Evolutionary conservation across 2,113 vertebrate species (phyloP).

Genomic region (Lampris incognitus): DNA sequence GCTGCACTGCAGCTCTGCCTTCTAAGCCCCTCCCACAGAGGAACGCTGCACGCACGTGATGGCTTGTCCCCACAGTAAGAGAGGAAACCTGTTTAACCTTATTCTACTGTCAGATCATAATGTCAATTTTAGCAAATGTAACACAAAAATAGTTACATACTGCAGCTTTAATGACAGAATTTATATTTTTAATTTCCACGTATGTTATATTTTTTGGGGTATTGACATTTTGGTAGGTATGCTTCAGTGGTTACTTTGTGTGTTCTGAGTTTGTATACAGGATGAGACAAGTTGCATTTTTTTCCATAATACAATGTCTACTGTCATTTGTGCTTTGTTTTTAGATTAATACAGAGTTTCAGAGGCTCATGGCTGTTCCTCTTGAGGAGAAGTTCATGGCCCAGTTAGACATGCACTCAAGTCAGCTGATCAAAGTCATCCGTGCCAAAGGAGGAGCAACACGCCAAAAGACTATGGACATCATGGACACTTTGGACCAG

Average conservation of each 20-base stretch:
- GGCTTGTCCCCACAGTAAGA: too few species aligned
- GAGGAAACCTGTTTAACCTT: too few species aligned
- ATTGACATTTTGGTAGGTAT: not conserved
- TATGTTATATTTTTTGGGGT: not conserved
- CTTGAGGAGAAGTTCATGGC: slow-evolving; percentile 35
- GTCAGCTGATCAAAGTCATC: slow-evolving; percentile 48
- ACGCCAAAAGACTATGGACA: slow-evolving; percentile 19
- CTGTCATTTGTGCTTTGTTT: slow-evolving; percentile 29
- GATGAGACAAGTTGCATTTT: not conserved
- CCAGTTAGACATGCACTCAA: slow-evolving; percentile 40
- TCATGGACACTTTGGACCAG: slow-evolving; percentile 21
- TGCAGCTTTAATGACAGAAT: too few species aligned
- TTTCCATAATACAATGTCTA: not conserved
- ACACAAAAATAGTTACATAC: too few species aligned
- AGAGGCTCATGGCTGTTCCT: slow-evolving; percentile 44
- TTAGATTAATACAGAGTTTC: slow-evolving; percentile 55
- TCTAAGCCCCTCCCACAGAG: not conserved
- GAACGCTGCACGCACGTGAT: too few species aligned
- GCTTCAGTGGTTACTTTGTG: not conserved
- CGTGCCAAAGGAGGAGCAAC: slow-evolving; percentile 45
- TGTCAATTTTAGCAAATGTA: too few species aligned
- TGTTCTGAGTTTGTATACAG: not conserved
- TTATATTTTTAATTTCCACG: not conserved
- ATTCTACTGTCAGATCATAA: too few species aligned
- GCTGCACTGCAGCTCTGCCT: not conserved